Conservation (phyloP, 2,888 invertebrate genomes). For the Ptilodon capucinus region DNA sequence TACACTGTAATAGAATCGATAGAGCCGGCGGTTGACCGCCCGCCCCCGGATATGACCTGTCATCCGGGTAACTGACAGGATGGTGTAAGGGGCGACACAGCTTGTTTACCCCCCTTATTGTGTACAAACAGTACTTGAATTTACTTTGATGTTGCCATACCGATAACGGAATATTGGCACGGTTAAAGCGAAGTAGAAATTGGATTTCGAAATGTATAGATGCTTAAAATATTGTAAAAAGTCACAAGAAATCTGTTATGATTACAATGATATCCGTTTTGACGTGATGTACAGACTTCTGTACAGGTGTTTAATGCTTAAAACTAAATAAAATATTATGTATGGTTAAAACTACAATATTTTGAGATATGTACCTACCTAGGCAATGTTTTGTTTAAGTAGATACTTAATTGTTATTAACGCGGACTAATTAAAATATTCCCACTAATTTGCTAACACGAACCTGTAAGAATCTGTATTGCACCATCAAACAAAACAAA, state of each 20-base stretch:
- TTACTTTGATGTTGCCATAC: slow-evolving; percentile 35
- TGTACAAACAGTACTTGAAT: slow-evolving; percentile 59
- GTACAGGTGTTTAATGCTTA: not conserved
- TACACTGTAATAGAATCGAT: slow-evolving; percentile 74
- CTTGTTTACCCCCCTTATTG: slow-evolving; percentile 60
- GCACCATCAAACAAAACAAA: too few relatives aligned
- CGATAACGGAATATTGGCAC: slow-evolving; percentile 33
- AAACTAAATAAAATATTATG: not conserved
- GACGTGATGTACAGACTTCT: not conserved
- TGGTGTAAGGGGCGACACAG: slow-evolving; percentile 55
- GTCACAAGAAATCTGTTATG: not conserved
- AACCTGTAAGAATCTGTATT: too few relatives aligned
- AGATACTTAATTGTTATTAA: too few relatives aligned
- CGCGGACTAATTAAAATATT: too few relatives aligned
- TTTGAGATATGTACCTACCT: too few relatives aligned
- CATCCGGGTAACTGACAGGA: slow-evolving; percentile 65
- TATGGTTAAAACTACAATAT: too few relatives aligned
- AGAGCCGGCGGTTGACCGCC: slow-evolving; percentile 60
- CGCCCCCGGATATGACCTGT: slow-evolving; percentile 72
- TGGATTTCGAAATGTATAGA: not conserved
- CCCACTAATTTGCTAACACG: too few relatives aligned
- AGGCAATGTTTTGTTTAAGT: too few relatives aligned
- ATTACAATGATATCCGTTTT: not conserved
- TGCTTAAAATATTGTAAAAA: not conserved
- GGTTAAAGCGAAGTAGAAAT: not conserved